Conservation (phyloP, 2,888 invertebrate genomes). For the Omphaloscelis lunosa region DNA sequence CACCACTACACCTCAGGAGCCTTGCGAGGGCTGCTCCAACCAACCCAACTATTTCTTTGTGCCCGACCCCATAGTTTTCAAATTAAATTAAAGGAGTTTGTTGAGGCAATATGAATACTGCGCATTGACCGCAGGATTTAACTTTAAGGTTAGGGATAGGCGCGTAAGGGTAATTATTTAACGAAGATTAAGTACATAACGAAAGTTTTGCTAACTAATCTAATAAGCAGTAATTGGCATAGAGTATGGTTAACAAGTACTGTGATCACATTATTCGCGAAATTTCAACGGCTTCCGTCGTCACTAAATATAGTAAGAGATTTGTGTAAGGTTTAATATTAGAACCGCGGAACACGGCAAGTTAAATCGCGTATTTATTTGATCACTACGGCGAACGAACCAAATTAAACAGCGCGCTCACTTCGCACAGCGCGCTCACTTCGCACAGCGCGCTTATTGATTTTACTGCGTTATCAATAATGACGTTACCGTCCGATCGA, state of each 20-base stretch:
- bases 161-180: conserved; percentile 59
- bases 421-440: conserved; percentile 34
- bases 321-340: conserved; percentile 67
- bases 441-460: conserved; percentile 54
- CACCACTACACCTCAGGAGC: conserved; percentile 53
- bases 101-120: conserved; percentile 69
- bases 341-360: conserved; percentile 60
- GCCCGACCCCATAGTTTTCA: conserved; percentile 82
- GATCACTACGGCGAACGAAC: conserved; percentile 49
- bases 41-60: conserved; percentile 85
- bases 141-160: conserved; percentile 59
- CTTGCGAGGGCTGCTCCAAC: conserved; percentile 66
- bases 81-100: conserved; percentile 81
- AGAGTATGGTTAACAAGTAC: conserved; percentile 62
- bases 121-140: conserved; percentile 65
- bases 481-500: conserved; percentile 49
- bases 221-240: conserved; percentile 75
- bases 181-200: conserved; percentile 46
- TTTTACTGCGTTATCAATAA: conserved; percentile 63
- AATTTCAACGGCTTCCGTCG: conserved; percentile 80
- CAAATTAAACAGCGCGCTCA: conserved; percentile 47
- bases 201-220: conserved; percentile 68
- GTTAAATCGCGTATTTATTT: conserved; percentile 65
- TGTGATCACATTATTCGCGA: conserved; percentile 79
- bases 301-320: conserved; percentile 68